Evolutionary conservation across 2,888 invertebrate genomes (phyloP), one percentile per base, ranked within the genome.

Genomic region (Drosophila suboccidentalis): DNA sequence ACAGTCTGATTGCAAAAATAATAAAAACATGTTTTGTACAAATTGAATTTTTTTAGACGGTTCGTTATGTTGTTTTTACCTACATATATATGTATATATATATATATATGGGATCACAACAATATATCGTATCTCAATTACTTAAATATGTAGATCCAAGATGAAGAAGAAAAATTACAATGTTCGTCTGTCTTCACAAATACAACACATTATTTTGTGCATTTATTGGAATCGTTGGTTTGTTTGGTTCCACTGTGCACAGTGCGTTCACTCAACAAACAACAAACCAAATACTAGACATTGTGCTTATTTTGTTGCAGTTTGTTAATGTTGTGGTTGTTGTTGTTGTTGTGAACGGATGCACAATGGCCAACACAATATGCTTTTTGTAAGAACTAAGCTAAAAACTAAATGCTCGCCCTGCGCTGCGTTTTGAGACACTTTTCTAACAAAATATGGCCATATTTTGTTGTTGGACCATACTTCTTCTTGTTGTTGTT

Each of bases 151-250:
- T 38, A 54, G 43, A 49, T 76, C 58, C 72, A 17, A 32, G 59
- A 26, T 55, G 41, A 17, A 71, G 57, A 74, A 59, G 62, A 75
- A 44, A 44, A 63, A 53, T 65, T 59, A 5, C 47, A 64, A 13
- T 32, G 39, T 57, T 38, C 55, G 57, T 80, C 71, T 58, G 59
- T 82, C 82, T 71, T 88, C 86, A 79, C 81, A 80, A 90, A 84
- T 90, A 87, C 87, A 89, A 90, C 90, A 90, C 90, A 84, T 79
- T 76, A 73, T 54, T 83, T 87, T 87, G 87, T 87, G 87, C 87
- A 87, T 90, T 87, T 87, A 87, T 90, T 87, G 87, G 90, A 87
- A 87, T 87, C 76, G 76, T 85, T 80, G 71, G 75, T 84, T 82
- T 75, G 22, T 43, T 44, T 58, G 84, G 87, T 66, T 69, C 70